Conservation (phyloP, 2,888 invertebrate species). For the Capitulum mitella region DNA sequence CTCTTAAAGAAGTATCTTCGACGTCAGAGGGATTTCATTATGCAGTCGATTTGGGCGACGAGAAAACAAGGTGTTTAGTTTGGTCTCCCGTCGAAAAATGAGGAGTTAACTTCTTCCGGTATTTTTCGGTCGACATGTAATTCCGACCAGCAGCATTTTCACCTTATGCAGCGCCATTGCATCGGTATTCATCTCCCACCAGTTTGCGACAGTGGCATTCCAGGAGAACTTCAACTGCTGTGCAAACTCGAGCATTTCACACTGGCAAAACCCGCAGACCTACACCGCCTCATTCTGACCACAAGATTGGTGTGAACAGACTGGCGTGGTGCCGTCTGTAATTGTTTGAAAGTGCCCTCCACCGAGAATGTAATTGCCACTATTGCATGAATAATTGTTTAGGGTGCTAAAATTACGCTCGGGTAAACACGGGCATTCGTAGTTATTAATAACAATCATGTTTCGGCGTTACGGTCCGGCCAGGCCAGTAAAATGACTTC, state of each 20-base stretch:
- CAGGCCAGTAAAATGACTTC: neutral
- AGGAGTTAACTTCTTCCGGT: no score
- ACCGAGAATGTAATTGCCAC: neutral
- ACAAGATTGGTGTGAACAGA: neutral
- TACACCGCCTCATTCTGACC: neutral
- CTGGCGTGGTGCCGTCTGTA: neutral
- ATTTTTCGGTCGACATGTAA: no score
- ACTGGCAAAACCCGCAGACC: neutral
- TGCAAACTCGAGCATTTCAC: neutral
- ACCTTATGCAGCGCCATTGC: no score
- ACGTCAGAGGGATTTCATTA: no score
- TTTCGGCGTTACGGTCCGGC: neutral
- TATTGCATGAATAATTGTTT: conserved; percentile 14
- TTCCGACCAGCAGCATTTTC: no score
- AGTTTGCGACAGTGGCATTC: no score
- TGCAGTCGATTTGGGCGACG: no score
- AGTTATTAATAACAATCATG: neutral
- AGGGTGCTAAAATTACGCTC: neutral
- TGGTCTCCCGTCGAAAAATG: no score
- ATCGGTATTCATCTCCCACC: no score
- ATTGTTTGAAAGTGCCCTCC: conserved; percentile 1
- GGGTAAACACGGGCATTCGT: neutral
- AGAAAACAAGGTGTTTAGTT: no score
- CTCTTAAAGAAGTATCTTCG: no score
- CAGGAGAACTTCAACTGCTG: no score